Percentiles rank a stretch among this genome's conserved stretches.
Evolutionary conservation across 2,888 invertebrate species (phyloP).

Genomic region (Tromatobia lineatoria): DNA sequence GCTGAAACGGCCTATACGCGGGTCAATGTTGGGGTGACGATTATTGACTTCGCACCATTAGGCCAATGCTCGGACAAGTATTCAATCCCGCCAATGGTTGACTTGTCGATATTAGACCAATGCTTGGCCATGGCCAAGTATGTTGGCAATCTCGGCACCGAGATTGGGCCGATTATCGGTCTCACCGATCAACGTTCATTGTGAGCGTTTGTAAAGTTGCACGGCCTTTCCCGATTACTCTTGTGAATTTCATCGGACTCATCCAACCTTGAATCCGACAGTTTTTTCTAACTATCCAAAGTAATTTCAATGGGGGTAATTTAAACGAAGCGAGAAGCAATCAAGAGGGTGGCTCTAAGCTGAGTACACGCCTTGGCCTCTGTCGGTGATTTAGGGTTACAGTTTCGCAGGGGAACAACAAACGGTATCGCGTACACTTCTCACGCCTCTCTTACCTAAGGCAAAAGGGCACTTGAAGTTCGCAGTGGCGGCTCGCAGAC

Average conservation of each 20-base stretch:
- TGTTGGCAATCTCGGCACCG: too few relatives aligned
- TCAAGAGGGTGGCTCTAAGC: conserved; percentile 81
- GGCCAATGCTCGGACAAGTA: too few relatives aligned
- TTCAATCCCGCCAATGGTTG: too few relatives aligned
- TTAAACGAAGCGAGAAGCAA: conserved; percentile 84
- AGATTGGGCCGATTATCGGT: too few relatives aligned
- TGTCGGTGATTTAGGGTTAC: conserved; percentile 82
- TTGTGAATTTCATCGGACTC: conserved; percentile 69
- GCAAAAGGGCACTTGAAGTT: conserved; percentile 54
- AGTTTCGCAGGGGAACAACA: conserved; percentile 79
- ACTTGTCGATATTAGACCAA: too few relatives aligned
- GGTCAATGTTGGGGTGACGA: too few relatives aligned
- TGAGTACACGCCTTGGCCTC: conserved; percentile 75
- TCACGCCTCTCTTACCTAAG: conserved; percentile 13
- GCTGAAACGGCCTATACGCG: too few relatives aligned
- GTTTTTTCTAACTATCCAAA: conserved; percentile 83
- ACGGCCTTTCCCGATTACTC: neutral
- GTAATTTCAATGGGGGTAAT: conserved; percentile 84
- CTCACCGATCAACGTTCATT: too few relatives aligned
- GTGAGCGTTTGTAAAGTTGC: too few relatives aligned
- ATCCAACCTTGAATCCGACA: conserved; percentile 71
- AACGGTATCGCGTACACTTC: conserved; percentile 68
- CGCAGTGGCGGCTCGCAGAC: conserved; percentile 62
- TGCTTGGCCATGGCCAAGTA: too few relatives aligned
- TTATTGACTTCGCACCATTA: too few relatives aligned